Base-by-base conservation (phyloP, 2,888 invertebrate species). In the Heteromurus nitidus region DNA sequence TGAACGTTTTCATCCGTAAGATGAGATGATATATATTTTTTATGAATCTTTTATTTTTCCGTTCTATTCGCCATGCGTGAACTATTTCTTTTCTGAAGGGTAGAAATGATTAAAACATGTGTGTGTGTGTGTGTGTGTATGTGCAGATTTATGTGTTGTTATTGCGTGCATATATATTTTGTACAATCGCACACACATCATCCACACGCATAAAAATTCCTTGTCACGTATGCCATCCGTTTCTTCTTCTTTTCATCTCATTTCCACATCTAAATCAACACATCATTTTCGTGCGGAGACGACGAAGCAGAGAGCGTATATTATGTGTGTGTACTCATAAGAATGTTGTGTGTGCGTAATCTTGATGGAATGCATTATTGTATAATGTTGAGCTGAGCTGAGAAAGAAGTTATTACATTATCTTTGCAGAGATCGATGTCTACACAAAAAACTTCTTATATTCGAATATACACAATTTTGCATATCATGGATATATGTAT, bases 351-450 rank as follows among this genome's bases (percentile, higher is more conserved):
- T 22, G 26, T 55, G n/a, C n/a, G n/a, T n/a, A n/a, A 80, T 80
- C 72, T 72, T 80, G 80, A 80, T 80, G 80, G 80, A 80, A 73
- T 80, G 67, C 65, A 68, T 68, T 68, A 80, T 80, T 68, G 74
- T 74, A 67, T 44, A 42, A 58, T 73, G 68, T 68, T 60, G 26
- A 28, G 47, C 44, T 30, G 26, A 72, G 69, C 73, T 73, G 68
- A 74, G 80, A 80, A 80, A 80, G 73, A 80, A 74, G 73, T 80
- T 80, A 47, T 44, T 58, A 73, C n/a, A n/a, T n/a, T n/a, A n/a
- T n/a, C n/a, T n/a, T n/a, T n/a, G n/a, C n/a, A n/a, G n/a, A n/a
- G n/a, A n/a, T n/a, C n/a, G n/a, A n/a, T n/a, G n/a, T 73, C 30
- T 65, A 67, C 55, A 67, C 3, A 50, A 18, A 50, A 18, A 50